These are phyloP conservation scores for Rhizoglyphus robini DNA, from an alignment of 1,140 invertebrate genomes.

Conservation along the genomic window DNA sequence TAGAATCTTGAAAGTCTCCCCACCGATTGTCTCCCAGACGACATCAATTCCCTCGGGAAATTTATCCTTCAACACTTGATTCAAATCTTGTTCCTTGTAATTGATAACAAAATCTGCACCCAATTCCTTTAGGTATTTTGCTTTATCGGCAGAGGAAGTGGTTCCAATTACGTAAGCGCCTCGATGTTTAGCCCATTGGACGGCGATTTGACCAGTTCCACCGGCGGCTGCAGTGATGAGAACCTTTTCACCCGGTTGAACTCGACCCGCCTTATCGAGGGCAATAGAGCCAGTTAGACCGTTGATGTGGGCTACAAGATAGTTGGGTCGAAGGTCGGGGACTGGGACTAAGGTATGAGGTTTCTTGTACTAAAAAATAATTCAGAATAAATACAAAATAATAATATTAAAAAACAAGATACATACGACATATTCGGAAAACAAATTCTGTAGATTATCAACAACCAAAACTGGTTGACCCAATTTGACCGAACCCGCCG, in stretches of 20 bases:
- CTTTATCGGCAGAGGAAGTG: constrained; percentile 36
- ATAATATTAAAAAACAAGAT: no score
- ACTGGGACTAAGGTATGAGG: neutral
- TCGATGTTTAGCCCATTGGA: constrained; percentile 27
- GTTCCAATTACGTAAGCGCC: constrained; percentile 38
- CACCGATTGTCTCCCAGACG: constrained; percentile 29
- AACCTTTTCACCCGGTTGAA: constrained; percentile 31
- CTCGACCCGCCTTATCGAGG: constrained; percentile 20
- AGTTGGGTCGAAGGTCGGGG: constrained; percentile 11
- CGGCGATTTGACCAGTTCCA: constrained; percentile 24
- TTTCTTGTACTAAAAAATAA: neutral
- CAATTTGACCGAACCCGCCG: neutral
- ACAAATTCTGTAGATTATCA: neutral
- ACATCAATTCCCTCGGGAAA: constrained; percentile 22
- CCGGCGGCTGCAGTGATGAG: constrained; percentile 36
- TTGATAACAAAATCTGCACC: constrained; percentile 34
- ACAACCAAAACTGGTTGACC: neutral
- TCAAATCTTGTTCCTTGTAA: constrained; percentile 33
- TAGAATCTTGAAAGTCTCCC: constrained; percentile 32
- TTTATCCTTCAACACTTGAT: neutral
- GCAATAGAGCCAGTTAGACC: constrained; percentile 12
- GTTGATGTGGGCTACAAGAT: neutral
- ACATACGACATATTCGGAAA: no score
- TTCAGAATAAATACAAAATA: neutral
- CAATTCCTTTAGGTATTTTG: constrained; percentile 33